phyloP scores from a whole-genome alignment of 2,113 vertebrate species.

The Gobiocypris rarus region DNA sequence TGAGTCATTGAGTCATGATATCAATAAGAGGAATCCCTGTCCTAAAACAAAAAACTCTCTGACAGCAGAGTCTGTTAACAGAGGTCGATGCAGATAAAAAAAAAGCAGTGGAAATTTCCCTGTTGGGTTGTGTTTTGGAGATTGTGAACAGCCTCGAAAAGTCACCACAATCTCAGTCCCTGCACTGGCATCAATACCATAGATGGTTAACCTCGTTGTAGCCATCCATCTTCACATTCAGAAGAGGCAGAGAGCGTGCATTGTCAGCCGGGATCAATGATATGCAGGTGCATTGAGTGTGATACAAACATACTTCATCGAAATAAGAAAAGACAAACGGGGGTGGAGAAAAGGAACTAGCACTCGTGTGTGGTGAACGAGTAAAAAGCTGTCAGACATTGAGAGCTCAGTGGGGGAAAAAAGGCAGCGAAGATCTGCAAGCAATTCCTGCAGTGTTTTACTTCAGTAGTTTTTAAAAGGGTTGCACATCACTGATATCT shows the following conservation, averaged over 20 bases:
- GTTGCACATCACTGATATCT: slow-evolving; percentile 32
- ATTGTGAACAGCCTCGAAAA: background rate
- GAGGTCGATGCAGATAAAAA: background rate
- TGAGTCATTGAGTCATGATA: background rate
- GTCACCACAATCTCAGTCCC: slow-evolving; percentile 6
- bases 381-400: slow-evolving; percentile 22
- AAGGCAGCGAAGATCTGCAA: background rate
- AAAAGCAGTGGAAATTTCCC: background rate
- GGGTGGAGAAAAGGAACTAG: background rate
- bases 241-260: background rate
- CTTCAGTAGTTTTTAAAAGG: slow-evolving; percentile 44
- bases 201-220: slow-evolving; percentile 23
- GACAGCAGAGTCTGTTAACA: background rate
- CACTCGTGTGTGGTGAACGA: slow-evolving; percentile 9
- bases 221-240: slow-evolving; percentile 1
- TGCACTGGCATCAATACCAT: background rate
- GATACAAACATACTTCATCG: slow-evolving; percentile 22
- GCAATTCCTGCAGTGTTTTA: slow-evolving; percentile 35
- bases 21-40: background rate
- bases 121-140: slow-evolving; percentile 2
- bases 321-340: slow-evolving; percentile 2
- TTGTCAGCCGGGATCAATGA: slow-evolving; percentile 19
- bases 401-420: background rate
- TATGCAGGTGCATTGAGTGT: slow-evolving; percentile 34
- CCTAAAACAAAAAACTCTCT: background rate